Evolutionary conservation across 2,888 invertebrate species (phyloP), one percentile per base, ranked within the genome.

Genomic region (Tetramorium bicarinatum): DNA sequence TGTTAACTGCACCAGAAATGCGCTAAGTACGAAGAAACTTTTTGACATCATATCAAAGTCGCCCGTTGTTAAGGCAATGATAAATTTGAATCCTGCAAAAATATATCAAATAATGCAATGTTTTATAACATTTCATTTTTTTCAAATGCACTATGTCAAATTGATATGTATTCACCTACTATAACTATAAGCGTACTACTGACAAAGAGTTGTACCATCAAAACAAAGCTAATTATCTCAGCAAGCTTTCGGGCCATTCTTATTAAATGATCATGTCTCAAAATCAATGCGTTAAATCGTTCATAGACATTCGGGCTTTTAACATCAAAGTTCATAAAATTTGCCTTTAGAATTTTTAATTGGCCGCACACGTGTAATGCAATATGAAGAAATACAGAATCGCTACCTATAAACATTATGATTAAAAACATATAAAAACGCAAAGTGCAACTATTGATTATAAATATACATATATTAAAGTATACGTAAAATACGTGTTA

Each of bases 311-410:
- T 21, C 18, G 71, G 79, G 7, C 56, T n/a, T 21, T 21, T 38
- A 25, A 59, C 34, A 6, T 62, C 74, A 54, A 61, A 74, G 21
- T 75, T 34, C 4, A 47, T 61, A n/a, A 84, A 83, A 29, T 49
- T 25, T 0, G 11, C 8, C 13, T 82, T 82, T 9, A 84, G n/a
- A 47, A 84, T 83, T 56, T 84, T 47, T 0, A 76, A 11, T 76
- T 84, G 84, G 0, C 84, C 84, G 18, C 83, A 83, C 18, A 76
- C 21, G 8, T 83, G 84, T 15, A 82, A 54, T 3, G 29, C 25
- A 25, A 75, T 69, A 18, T 67, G 52, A 9, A 84, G 61, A 9
- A 84, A 84, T 11, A 83, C 21, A 64, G 61, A 62, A 18, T 85
- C 84, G 38, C 54, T 83, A 41, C 84, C 84, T 85, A 49, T 15